Conservation (phyloP, 2,797 vertebrate species). For the Spheniscus humboldti region DNA sequence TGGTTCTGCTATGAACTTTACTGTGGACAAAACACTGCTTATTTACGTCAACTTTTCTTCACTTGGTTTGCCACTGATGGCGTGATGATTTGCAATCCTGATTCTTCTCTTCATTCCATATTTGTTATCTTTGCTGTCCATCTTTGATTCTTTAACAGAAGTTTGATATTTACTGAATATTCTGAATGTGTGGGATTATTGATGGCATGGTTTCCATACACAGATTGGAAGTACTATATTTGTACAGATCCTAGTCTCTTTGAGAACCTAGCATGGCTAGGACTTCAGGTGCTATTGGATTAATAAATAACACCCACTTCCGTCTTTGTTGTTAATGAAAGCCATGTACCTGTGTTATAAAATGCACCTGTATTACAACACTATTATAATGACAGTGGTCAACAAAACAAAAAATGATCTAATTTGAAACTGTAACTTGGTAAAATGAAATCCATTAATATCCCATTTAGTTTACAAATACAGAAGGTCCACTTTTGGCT, state of each 20-base stretch:
- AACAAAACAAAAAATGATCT: background rate
- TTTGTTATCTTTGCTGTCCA: background rate
- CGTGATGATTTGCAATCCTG: background rate
- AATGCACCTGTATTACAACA: background rate
- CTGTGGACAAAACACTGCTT: background rate
- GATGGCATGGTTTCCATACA: slow-evolving; percentile 39
- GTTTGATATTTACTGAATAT: slow-evolving; percentile 23
- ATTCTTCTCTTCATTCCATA: background rate
- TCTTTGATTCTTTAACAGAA: slow-evolving; percentile 11
- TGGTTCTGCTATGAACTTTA: background rate
- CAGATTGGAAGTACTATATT: slow-evolving; percentile 37
- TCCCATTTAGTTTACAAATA: slow-evolving; percentile 2
- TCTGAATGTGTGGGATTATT: slow-evolving; percentile 31
- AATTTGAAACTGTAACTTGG: background rate
- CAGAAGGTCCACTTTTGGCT: slow-evolving; percentile 37
- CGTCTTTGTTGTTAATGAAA: background rate
- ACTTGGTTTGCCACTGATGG: background rate
- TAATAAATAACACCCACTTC: slow-evolving; percentile 5
- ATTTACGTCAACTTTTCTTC: background rate
- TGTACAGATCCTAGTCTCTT: slow-evolving; percentile 4
- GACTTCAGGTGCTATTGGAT: background rate
- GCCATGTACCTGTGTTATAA: background rate
- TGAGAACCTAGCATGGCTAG: background rate
- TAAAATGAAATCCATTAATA: background rate
- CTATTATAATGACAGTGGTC: background rate